These are phyloP conservation scores for Drosophila nasuta DNA, from an alignment of 1,140 invertebrate species.

Conservation along the genomic window DNA sequence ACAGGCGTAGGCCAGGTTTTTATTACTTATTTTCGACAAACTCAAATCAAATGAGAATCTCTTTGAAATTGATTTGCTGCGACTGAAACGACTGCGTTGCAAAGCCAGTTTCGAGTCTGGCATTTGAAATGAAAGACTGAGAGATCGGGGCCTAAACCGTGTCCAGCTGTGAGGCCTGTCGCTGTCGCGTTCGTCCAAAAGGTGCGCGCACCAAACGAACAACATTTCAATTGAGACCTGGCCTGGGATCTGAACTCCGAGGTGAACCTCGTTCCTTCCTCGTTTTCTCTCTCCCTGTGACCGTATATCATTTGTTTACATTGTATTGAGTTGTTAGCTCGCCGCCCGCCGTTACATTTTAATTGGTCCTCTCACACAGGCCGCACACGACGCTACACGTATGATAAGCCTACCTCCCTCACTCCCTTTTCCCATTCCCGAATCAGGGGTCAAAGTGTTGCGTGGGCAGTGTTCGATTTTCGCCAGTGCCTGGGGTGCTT, in stretches of 20 bases:
- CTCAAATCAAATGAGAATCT: slow-evolving; percentile 80
- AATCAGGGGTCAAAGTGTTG: slow-evolving; percentile 32
- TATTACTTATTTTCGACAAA: slow-evolving; percentile 51
- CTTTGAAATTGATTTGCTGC: slow-evolving; percentile 72
- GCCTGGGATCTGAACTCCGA: not conserved
- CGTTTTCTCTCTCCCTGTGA: slow-evolving; percentile 38
- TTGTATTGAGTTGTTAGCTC: slow-evolving; percentile 80
- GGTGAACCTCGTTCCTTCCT: slow-evolving; percentile 12
- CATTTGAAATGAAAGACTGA: slow-evolving; percentile 10
- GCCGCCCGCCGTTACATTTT: slow-evolving; percentile 70
- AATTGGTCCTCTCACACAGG: slow-evolving; percentile 55
- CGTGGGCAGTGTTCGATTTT: slow-evolving; percentile 47
- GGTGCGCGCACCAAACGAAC: slow-evolving; percentile 19
- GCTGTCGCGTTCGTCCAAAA: slow-evolving; percentile 24
- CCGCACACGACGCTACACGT: slow-evolving; percentile 64
- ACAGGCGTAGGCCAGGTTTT: slow-evolving; percentile 59
- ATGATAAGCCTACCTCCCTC: slow-evolving; percentile 49
- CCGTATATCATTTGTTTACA: slow-evolving; percentile 83
- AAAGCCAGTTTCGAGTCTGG: slow-evolving; percentile 24
- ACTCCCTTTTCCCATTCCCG: not conserved
- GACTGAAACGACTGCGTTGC: slow-evolving; percentile 37
- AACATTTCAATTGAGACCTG: slow-evolving; percentile 50
- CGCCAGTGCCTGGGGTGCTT: slow-evolving; percentile 13
- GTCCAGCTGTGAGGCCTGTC: slow-evolving; percentile 53
- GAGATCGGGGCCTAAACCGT: not conserved